phyloP scores from a whole-genome alignment of 2,797 vertebrate species.

The Onychomys arenicola region DNA sequence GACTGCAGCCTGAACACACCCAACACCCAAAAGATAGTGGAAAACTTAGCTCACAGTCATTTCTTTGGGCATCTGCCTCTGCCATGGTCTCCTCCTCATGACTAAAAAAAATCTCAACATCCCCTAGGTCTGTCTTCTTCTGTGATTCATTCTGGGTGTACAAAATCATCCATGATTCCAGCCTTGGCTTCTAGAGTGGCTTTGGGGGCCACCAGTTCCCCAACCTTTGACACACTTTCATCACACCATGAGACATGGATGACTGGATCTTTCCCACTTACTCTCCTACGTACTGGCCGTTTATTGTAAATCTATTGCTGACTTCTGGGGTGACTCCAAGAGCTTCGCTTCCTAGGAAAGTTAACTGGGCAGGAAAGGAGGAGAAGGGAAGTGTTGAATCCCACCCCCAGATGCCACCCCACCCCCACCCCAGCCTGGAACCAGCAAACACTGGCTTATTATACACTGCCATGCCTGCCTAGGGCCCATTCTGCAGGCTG shows the following conservation, averaged over 20 bases:
- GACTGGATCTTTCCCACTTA: not conserved
- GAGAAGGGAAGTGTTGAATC: not conserved
- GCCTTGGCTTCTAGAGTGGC: not conserved
- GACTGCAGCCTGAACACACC: not conserved
- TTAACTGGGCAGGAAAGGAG: not conserved
- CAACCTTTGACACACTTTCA: not conserved
- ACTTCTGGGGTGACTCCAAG: not conserved
- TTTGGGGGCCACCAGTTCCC: not conserved
- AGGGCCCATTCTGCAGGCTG: not conserved
- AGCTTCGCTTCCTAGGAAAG: not conserved
- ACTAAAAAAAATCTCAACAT: not conserved
- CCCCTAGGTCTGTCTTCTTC: not conserved
- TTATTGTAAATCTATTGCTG: not conserved
- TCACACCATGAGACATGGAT: not conserved
- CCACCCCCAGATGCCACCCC: not conserved
- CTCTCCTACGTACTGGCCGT: not conserved
- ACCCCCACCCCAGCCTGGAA: not conserved
- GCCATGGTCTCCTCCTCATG: not conserved
- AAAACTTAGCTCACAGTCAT: not conserved
- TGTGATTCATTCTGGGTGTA: not conserved
- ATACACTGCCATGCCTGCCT: rapidly evolving
- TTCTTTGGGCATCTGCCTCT: not conserved
- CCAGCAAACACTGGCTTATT: not conserved
- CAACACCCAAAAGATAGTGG: not conserved
- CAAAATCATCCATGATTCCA: not conserved